Conservation (phyloP, 1,140 invertebrate species). For the Drosophila bocki region DNA sequence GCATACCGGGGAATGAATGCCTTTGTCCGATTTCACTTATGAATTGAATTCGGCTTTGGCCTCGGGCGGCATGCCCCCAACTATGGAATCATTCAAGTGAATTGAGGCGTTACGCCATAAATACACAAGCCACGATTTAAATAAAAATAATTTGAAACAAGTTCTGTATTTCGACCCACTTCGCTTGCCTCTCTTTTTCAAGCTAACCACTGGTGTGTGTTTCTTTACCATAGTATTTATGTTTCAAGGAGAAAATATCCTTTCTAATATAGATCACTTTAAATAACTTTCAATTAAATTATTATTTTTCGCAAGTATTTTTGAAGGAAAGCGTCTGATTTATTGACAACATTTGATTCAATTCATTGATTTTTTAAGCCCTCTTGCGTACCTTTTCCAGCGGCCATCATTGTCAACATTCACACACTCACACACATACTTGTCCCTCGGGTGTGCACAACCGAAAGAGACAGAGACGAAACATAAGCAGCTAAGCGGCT, state of each 20-base stretch:
- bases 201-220: neutral
- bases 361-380: constrained; percentile 28
- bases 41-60: constrained; percentile 56
- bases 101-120: constrained; percentile 50
- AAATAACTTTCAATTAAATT: neutral
- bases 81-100: constrained; percentile 74
- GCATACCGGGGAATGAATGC: constrained; percentile 32
- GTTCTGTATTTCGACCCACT: neutral
- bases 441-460: constrained; percentile 14
- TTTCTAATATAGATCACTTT: neutral
- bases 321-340: neutral
- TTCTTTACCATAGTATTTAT: neutral
- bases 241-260: neutral
- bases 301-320: neutral
- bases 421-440: neutral
- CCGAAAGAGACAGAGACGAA: constrained; percentile 12
- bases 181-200: too few relatives aligned
- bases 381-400: constrained; percentile 15
- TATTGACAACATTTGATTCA: constrained; percentile 12
- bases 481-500: constrained; percentile 62
- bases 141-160: constrained; percentile 16
- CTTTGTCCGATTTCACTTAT: constrained; percentile 30
- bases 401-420: constrained; percentile 32
- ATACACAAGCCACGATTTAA: constrained; percentile 27
- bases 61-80: constrained; percentile 11